Evolutionary conservation across 30 jellyfish, hydroid and myxozoan genomes (phyloP).

Genomic region (Nemopilema nomurai): DNA sequence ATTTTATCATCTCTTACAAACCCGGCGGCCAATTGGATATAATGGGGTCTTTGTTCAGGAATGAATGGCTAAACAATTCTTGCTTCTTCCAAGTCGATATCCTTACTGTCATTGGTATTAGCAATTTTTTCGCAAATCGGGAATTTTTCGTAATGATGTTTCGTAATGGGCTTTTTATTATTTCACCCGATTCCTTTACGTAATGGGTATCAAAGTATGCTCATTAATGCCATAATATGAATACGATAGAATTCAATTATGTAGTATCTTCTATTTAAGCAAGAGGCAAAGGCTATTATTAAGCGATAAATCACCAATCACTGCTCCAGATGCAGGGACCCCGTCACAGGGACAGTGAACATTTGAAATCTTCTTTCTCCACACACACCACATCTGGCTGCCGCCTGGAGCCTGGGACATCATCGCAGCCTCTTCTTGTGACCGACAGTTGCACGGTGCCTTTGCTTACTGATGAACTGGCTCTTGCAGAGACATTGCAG

Average conservation of each 20-base stretch:
- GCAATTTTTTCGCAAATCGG: too few relatives aligned
- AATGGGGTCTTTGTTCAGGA: too few relatives aligned
- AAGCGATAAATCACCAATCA: not conserved
- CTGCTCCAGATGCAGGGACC: slow-evolving; percentile 41
- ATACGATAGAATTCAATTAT: not conserved
- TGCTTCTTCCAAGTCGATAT: too few relatives aligned
- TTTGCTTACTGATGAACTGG: slow-evolving; percentile 12
- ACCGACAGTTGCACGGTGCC: slow-evolving; percentile 18
- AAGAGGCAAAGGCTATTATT: not conserved
- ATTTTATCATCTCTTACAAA: not conserved
- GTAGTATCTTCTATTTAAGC: not conserved
- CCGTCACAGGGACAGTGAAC: slow-evolving; percentile 35
- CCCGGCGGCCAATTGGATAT: too few relatives aligned
- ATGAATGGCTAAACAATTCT: too few relatives aligned
- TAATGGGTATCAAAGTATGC: too few relatives aligned
- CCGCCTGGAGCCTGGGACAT: slow-evolving; percentile 21
- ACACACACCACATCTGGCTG: too few relatives aligned
- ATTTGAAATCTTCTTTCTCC: slow-evolving; percentile 6
- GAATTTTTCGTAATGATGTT: too few relatives aligned
- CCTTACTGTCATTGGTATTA: too few relatives aligned
- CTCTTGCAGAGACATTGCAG: slow-evolving; percentile 27
- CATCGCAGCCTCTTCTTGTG: slow-evolving; percentile 63
- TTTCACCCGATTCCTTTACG: too few relatives aligned
- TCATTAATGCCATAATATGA: too few relatives aligned
- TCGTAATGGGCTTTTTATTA: too few relatives aligned